Evolutionary conservation across 1,140 invertebrate species (phyloP).

Genomic region (Globodera rostochiensis): DNA sequence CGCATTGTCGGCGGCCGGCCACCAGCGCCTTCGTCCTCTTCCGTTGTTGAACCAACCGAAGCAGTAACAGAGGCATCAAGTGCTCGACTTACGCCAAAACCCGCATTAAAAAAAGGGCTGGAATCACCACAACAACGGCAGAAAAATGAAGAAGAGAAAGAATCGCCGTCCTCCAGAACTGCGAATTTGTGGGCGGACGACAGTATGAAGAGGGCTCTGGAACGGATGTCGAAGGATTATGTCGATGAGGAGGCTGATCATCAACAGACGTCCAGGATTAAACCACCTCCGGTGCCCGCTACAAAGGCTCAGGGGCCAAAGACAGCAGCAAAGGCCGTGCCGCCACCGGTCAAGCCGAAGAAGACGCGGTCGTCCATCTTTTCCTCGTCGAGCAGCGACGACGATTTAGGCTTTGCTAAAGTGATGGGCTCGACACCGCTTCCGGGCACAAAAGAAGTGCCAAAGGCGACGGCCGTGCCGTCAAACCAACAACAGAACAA

Average conservation of each 20-base stretch:
- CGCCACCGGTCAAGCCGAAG: conserved; percentile 12
- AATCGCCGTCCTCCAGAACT: too few species aligned
- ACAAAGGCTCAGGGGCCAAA: background rate
- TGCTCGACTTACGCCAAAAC: too few species aligned
- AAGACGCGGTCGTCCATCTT: conserved; percentile 7
- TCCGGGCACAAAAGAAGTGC: background rate
- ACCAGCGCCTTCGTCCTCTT: background rate
- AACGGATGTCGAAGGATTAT: too few species aligned
- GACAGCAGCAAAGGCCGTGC: background rate
- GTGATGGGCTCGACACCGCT: background rate
- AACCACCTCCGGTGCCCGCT: background rate
- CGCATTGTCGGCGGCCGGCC: background rate
- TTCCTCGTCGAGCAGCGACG: conserved; percentile 10
- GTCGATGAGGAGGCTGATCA: background rate
- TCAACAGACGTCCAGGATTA: background rate
- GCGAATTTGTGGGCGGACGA: too few species aligned
- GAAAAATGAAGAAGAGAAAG: background rate
- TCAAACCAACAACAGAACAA: background rate
- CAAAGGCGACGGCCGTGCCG: background rate
- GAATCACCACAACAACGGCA: background rate
- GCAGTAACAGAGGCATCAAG: background rate
- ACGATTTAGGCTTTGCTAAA: conserved; percentile 2
- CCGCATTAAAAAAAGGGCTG: too few species aligned
- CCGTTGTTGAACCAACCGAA: background rate
- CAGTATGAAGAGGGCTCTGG: too few species aligned